These are phyloP conservation scores for Myiozetetes cayanensis DNA, from an alignment of 2,113 vertebrate genomes.

Conservation along the genomic window DNA sequence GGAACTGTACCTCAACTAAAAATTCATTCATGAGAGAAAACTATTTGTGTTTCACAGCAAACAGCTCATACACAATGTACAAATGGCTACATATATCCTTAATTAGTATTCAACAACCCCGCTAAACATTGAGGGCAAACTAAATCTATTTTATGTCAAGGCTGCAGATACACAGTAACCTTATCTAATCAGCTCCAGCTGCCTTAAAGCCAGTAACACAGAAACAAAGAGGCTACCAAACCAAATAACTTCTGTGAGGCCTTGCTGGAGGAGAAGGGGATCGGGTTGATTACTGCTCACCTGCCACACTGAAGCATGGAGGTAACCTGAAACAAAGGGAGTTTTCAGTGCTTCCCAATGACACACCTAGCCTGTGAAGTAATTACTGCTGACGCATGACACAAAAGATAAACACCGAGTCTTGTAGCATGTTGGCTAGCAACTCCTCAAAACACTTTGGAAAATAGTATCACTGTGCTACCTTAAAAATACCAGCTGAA, in stretches of 20 bases:
- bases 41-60: conserved; percentile 26
- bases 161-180: conserved; percentile 4
- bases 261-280: conserved; percentile 36
- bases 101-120: conserved; percentile 43
- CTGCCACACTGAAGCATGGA: conserved; percentile 30
- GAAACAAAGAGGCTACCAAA: conserved; percentile 57
- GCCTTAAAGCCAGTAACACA: conserved; percentile 38
- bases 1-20: conserved; percentile 9
- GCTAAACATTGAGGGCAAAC: conserved; percentile 17
- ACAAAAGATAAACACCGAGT: conserved; percentile 40
- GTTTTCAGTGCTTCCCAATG: conserved; percentile 59
- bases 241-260: conserved; percentile 38
- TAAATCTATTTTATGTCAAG: conserved; percentile 47
- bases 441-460: conserved; percentile 48
- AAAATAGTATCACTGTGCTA: conserved; percentile 8
- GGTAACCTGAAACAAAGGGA: conserved; percentile 61
- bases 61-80: conserved; percentile 14
- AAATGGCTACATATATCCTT: conserved; percentile 52
- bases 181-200: conserved; percentile 56
- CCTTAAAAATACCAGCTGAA: conserved; percentile 27
- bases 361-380: conserved; percentile 62
- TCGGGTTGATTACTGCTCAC: conserved; percentile 10
- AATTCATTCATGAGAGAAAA: conserved; percentile 34
- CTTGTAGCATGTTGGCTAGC: conserved; percentile 55
- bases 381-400: conserved; percentile 65